Base-by-base conservation (phyloP, 2,797 vertebrate genomes). In the Schizothorax lantsangensis region DNA sequence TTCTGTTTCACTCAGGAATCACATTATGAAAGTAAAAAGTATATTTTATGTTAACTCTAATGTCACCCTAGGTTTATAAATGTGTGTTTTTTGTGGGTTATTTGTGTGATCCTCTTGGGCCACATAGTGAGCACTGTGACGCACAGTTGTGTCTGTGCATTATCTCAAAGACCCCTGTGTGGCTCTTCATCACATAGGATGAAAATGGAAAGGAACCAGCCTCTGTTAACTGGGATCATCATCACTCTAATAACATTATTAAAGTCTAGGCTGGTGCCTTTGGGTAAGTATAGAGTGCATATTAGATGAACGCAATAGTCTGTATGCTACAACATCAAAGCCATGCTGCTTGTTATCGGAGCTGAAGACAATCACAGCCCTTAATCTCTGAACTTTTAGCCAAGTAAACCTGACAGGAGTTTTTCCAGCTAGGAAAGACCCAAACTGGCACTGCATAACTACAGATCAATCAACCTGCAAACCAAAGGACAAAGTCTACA, bases 321-420 rank as follows among this genome's bases (percentile, higher is more conserved):
- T 78, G 49, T 72, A 79, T 47, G 52, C 30, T 62, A 86, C 75
- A 89, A 83, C 81, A 86, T 89, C 79, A 86, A 85, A 90, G 57
- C 73, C 85, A 40, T 62, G 57, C 59, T 85, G 83, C 85, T 88
- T 89, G 88, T 90, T 90, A 89, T 87, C 78, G 36, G 59, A 83
- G 84, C 74, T 83, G 78, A 84, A 79, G 75, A 83, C 86, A 86
- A 88, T 90, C 77, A 86, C 78, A 33, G 84, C 12, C 62, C 71
- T 84, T 88, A 88, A 91, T 88, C 88, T 87, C 80, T 86, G 62
- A 87, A 88, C 87, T 80, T 66, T 62, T 72, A 83, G 81, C 68
- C 81, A 82, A 84, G 79, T 77, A 86, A 88, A 87, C 87, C 59
- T 87, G 86, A 83, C 68, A 81, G 62, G 84, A 88, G 81, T 80